phyloP scores from a whole-genome alignment of 1,140 invertebrate genomes.

The Drosophila watanabei region DNA sequence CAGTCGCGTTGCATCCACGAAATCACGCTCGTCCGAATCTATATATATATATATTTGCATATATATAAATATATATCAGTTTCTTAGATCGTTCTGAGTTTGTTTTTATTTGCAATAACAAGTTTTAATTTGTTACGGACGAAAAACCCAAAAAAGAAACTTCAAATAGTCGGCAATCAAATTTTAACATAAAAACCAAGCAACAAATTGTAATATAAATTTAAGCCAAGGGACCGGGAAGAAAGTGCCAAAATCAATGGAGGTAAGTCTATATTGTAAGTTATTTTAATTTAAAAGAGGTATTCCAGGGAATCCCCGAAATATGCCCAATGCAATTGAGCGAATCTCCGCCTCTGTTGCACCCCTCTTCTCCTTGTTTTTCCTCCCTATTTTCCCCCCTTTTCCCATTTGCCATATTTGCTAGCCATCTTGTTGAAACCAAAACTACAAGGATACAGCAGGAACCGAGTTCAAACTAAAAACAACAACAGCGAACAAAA shows the following conservation, averaged over 20 bases:
- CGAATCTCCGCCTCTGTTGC: neutral
- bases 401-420: conserved; percentile 14
- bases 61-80: neutral
- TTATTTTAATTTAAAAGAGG: neutral
- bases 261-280: neutral
- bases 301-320: conserved; percentile 13
- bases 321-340: conserved; percentile 41
- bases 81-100: neutral
- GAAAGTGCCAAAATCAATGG: neutral
- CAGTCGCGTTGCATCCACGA: neutral
- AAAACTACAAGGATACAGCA: conserved; percentile 17
- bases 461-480: conserved; percentile 41
- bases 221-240: neutral
- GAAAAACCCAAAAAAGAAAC: neutral
- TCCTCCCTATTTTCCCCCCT: neutral
- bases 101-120: neutral
- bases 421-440: conserved; percentile 15
- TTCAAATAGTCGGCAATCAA: neutral
- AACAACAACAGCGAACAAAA: conserved; percentile 43
- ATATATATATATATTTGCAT: neutral
- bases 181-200: neutral
- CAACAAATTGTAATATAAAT: neutral
- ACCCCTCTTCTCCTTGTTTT: neutral
- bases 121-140: neutral
- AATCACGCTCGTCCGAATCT: neutral